Conservation (phyloP, 2,888 invertebrate genomes). For the Syrphus vitripennis region DNA sequence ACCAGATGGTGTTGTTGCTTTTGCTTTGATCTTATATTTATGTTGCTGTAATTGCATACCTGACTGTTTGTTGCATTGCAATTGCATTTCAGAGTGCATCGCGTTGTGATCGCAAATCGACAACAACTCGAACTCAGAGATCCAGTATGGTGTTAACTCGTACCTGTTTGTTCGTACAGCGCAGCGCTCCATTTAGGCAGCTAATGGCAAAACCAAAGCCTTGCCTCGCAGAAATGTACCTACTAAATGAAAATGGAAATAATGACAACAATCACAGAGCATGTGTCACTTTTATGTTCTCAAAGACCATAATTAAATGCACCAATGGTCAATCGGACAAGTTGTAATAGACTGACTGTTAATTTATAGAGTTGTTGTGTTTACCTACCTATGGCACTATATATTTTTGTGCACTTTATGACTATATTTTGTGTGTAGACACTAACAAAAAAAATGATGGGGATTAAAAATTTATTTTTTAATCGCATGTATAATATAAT, state of each 20-base stretch:
- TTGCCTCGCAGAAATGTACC: background rate
- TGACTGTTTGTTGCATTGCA: slow-evolving; percentile 17
- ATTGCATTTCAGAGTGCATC: background rate
- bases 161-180: background rate
- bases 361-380: slow-evolving; percentile 53
- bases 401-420: slow-evolving; percentile 18
- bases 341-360: slow-evolving; percentile 66
- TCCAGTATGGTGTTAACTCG: slow-evolving; percentile 7
- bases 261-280: slow-evolving; percentile 70
- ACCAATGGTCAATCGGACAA: slow-evolving; percentile 62
- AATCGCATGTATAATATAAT: too few species aligned
- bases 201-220: slow-evolving; percentile 39
- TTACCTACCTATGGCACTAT: background rate
- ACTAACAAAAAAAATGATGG: slow-evolving; percentile 34
- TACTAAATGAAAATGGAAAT: slow-evolving; percentile 67
- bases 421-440: slow-evolving; percentile 30
- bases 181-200: slow-evolving; percentile 45
- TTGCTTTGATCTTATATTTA: slow-evolving; percentile 26
- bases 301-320: slow-evolving; percentile 67
- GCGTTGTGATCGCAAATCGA: slow-evolving; percentile 22
- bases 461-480: background rate
- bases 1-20: slow-evolving; percentile 27
- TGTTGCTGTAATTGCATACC: slow-evolving; percentile 37
- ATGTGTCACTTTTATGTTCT: slow-evolving; percentile 67
- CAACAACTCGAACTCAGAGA: slow-evolving; percentile 33